These are phyloP conservation scores for Cassiopea xamachana DNA, from an alignment of 30 jellyfish, hydroid and myxozoan genomes.

Conservation along the genomic window DNA sequence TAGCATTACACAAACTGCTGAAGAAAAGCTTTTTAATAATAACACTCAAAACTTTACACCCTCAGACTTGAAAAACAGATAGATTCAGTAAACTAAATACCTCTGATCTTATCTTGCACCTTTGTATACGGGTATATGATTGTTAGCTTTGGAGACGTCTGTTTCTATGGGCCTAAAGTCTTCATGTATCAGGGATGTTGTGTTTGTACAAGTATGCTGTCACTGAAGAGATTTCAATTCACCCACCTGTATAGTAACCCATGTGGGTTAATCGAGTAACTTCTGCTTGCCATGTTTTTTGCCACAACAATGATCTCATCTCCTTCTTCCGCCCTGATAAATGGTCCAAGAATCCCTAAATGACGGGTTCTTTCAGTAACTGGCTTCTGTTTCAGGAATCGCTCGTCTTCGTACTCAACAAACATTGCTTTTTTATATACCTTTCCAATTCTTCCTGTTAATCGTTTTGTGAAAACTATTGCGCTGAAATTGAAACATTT, in stretches of 20 bases:
- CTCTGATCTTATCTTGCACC: no score
- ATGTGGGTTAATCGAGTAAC: constrained; percentile 70
- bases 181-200: no score
- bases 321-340: constrained; percentile 76
- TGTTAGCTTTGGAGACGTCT: no score
- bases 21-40: no score
- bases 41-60: no score
- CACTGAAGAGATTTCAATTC: background rate
- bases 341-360: constrained; percentile 74
- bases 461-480: constrained; percentile 40
- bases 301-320: constrained; percentile 65
- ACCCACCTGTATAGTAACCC: constrained; percentile 69
- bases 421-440: constrained; percentile 75
- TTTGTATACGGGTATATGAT: no score
- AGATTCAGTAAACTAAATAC: no score
- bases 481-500: constrained; percentile 21
- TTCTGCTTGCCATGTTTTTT: constrained; percentile 75
- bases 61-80: no score
- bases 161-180: no score
- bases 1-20: no score
- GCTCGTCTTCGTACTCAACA: constrained; percentile 54
- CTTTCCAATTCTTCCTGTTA: constrained; percentile 47
- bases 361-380: constrained; percentile 42
- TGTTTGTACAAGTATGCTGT: no score
- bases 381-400: constrained; percentile 27